Conservation (phyloP, 2,113 vertebrate genomes). For the Eonycteris spelaea region DNA sequence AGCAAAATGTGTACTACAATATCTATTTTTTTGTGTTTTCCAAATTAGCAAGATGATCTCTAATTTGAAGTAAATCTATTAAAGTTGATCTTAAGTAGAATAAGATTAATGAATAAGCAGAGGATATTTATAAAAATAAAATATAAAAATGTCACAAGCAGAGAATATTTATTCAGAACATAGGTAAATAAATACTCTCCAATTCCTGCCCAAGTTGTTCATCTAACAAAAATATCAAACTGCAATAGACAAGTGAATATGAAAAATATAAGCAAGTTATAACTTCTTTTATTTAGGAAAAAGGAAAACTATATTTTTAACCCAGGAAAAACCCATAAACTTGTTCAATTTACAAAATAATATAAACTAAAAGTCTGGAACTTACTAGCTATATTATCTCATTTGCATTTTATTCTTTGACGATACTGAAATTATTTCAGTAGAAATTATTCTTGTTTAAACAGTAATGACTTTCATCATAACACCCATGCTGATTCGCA, state of each 20-base stretch:
- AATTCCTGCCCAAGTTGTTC: conserved; percentile 51
- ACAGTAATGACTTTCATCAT: background rate
- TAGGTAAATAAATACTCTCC: conserved; percentile 30
- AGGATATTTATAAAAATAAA: too few species aligned
- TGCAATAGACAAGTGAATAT: conserved; percentile 35
- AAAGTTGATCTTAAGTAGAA: conserved; percentile 18
- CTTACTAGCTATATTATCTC: background rate
- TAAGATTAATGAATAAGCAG: conserved; percentile 20
- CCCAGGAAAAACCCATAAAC: background rate
- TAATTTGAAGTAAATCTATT: conserved; percentile 49
- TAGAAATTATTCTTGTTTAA: conserved; percentile 35
- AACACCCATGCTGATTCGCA: background rate
- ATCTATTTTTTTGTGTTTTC: background rate
- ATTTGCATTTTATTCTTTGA: conserved; percentile 48
- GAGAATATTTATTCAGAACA: background rate
- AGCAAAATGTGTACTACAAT: conserved; percentile 16
- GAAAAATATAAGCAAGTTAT: conserved; percentile 41
- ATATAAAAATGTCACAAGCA: background rate
- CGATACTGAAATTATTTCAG: conserved; percentile 43
- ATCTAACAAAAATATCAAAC: conserved; percentile 69
- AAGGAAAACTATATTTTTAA: conserved; percentile 32
- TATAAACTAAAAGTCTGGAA: conserved; percentile 8
- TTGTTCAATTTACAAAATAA: conserved; percentile 70
- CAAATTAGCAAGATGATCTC: conserved; percentile 23
- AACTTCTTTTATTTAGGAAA: conserved; percentile 16